Percentiles rank a stretch among this genome's conserved stretches.
Conservation (phyloP, 2,113 vertebrate genomes). For the Macquaria ambigua region DNA sequence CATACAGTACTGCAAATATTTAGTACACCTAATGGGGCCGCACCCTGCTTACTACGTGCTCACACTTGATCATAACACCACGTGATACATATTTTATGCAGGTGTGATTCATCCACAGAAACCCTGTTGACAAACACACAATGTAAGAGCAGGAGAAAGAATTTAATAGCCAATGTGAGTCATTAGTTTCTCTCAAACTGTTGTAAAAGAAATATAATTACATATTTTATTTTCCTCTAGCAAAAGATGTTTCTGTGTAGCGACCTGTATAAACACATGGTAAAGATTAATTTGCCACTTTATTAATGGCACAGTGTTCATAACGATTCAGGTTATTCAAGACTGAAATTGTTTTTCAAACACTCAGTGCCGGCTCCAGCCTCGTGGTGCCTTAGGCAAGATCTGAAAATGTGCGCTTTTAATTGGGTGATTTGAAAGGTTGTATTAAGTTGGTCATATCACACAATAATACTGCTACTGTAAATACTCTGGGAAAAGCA, state of each 20-base stretch:
- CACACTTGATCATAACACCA: background rate
- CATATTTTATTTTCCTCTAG: background rate
- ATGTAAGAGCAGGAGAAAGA: background rate
- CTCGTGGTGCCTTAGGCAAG: background rate
- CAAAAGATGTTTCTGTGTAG: background rate
- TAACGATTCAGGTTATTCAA: constrained; percentile 3
- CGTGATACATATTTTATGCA: background rate
- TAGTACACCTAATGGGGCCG: background rate
- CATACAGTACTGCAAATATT: background rate
- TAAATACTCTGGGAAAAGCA: too few species aligned
- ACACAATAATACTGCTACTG: too few species aligned
- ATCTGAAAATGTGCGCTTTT: background rate
- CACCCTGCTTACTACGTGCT: background rate
- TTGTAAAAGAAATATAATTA: background rate
- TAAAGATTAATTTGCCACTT: constrained; percentile 4
- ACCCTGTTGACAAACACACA: background rate
- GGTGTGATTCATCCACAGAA: background rate
- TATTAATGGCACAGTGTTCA: background rate
- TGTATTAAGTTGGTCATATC: too few species aligned
- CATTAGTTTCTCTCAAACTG: background rate
- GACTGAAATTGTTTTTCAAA: constrained; percentile 20
- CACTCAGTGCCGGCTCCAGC: background rate
- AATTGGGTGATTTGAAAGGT: background rate
- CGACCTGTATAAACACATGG: background rate
- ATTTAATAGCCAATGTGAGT: background rate